Evolutionary conservation across 2,797 vertebrate genomes (phyloP).

Genomic region (Aeoliscus strigatus): DNA sequence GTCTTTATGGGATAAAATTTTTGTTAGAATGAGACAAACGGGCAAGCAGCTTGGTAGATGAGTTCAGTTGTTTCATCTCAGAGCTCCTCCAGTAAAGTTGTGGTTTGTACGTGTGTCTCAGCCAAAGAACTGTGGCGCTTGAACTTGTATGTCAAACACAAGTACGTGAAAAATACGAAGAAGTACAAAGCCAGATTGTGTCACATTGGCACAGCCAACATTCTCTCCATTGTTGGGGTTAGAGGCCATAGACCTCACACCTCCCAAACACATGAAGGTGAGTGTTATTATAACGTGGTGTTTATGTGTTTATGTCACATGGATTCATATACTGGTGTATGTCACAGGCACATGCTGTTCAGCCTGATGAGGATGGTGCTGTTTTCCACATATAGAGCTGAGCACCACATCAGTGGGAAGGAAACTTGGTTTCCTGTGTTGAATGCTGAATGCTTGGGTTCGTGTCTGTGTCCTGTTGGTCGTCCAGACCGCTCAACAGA

Average conservation of each 20-base stretch:
- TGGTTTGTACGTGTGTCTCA: conserved; percentile 11
- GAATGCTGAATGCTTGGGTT: conserved; percentile 44
- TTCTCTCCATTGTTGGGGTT: conserved; percentile 18
- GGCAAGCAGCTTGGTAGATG: conserved; percentile 1
- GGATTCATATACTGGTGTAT: too few species aligned
- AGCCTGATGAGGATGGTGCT: conserved; percentile 5
- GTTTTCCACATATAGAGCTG: conserved; percentile 57
- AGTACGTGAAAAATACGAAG: conserved; percentile 11
- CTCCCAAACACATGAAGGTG: conserved; percentile 32
- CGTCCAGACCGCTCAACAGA: conserved; percentile 29
- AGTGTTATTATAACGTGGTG: too few species aligned
- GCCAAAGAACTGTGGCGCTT: conserved; percentile 5
- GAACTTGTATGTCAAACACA: conserved; percentile 12
- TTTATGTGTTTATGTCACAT: too few species aligned
- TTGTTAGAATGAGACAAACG: background rate
- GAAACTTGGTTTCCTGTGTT: conserved; percentile 64
- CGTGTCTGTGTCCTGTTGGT: conserved; percentile 50
- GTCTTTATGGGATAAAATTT: too few species aligned
- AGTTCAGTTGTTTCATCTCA: conserved; percentile 6
- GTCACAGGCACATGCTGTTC: too few species aligned
- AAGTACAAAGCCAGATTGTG: conserved; percentile 21
- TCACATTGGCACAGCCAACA: conserved; percentile 11
- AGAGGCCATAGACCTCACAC: too few species aligned
- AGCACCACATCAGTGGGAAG: conserved; percentile 45
- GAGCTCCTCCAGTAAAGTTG: background rate